Percentiles rank a stretch among this genome's conserved stretches.
phyloP scores from a whole-genome alignment of 2,797 vertebrate genomes.

The Leuciscus waleckii region DNA sequence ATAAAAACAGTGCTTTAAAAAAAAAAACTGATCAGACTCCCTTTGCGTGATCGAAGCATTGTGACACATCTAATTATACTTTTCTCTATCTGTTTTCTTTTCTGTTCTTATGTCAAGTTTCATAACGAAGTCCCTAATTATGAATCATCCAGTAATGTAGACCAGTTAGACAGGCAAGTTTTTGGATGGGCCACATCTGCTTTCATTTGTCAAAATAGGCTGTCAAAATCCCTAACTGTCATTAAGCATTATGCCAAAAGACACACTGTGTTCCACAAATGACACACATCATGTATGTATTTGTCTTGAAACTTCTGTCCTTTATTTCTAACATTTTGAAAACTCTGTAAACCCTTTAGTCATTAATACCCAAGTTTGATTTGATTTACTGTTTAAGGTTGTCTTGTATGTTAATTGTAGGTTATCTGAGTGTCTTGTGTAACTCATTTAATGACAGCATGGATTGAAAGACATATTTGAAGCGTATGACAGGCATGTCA shows the following conservation, averaged over 20 bases:
- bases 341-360: not conserved
- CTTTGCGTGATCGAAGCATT: slow-evolving; percentile 43
- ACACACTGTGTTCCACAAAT: not conserved
- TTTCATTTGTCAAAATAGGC: slow-evolving; percentile 44
- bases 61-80: slow-evolving; percentile 13
- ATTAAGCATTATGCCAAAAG: slow-evolving; percentile 31
- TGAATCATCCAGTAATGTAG: slow-evolving; percentile 31
- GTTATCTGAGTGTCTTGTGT: not conserved
- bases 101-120: slow-evolving; percentile 41
- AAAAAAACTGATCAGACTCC: slow-evolving; percentile 24
- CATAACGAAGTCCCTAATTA: slow-evolving; percentile 37
- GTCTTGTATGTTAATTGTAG: not conserved
- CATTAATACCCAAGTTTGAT: not conserved
- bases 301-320: not conserved
- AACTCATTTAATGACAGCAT: not conserved
- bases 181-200: slow-evolving; percentile 23
- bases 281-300: not conserved
- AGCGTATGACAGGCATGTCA: not conserved
- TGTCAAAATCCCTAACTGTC: slow-evolving; percentile 49
- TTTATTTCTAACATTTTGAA: not conserved
- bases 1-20: slow-evolving; percentile 26
- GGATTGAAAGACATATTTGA: not conserved
- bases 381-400: not conserved
- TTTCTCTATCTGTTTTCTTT: slow-evolving; percentile 44
- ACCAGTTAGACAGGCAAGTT: slow-evolving; percentile 40